Percentiles rank a stretch among this genome's conserved stretches.
Evolutionary conservation across 2,797 vertebrate species (phyloP).

Genomic region (Sebastes wilsoni): DNA sequence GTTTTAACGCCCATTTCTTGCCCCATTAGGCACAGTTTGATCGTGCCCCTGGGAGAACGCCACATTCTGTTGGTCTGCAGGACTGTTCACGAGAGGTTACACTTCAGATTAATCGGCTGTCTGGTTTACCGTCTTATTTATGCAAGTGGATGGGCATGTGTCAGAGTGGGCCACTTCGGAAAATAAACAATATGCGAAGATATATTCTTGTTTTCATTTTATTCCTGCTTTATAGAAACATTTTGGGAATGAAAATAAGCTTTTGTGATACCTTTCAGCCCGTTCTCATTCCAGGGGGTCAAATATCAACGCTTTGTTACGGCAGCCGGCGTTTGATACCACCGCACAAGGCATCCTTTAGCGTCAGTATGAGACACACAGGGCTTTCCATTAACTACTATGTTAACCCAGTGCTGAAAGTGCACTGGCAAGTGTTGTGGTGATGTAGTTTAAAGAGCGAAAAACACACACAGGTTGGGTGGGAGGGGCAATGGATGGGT

Average conservation of each 20-base stretch:
- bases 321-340: no score
- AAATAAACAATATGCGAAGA: not conserved
- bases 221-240: conserved; percentile 28
- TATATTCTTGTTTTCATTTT: not conserved
- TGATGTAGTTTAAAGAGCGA: no score
- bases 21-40: conserved; percentile 75
- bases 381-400: no score
- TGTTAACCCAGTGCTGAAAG: no score
- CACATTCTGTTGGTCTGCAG: conserved; percentile 69
- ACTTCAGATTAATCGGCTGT: conserved; percentile 36
- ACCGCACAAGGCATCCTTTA: no score
- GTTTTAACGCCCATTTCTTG: conserved; percentile 72
- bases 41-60: conserved; percentile 48
- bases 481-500: no score
- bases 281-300: no score
- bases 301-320: no score
- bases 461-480: no score
- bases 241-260: not conserved
- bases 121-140: conserved; percentile 21
- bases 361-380: no score
- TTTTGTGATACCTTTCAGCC: not conserved
- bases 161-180: not conserved
- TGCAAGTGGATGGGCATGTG: not conserved
- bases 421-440: no score
- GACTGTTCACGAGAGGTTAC: conserved; percentile 11